Evolutionary conservation across 2,888 invertebrate genomes (phyloP), one percentile per base, ranked within the genome.

Genomic region (Pemphredon lugubris): DNA sequence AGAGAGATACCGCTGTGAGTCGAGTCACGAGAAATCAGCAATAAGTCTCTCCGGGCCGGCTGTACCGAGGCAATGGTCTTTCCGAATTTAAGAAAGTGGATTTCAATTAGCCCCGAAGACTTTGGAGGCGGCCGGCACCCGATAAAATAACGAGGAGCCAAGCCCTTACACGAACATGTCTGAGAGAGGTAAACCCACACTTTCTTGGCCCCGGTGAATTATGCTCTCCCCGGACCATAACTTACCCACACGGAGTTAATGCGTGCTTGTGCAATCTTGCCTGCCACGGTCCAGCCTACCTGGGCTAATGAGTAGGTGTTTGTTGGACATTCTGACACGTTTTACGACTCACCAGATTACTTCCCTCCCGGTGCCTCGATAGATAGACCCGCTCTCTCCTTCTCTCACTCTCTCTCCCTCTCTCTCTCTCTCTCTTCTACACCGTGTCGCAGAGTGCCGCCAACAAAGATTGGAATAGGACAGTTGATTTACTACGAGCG

Each of bases 291-390:
- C 77, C 79, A 71, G 82, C 82, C 86, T 86, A 86, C 86, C 86
- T 86, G 86, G 81, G 84, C 88, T 88, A 88, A 88, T 88, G 88
- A 88, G 88, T 88, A 88, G 88, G 88, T 88, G 88, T 88, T 88
- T 86, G 86, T 85, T 86, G 84, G 88, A 88, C 88, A 84, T 86
- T 86, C 85, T 84, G 87, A 87, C 87, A 86, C 88, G 85, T 86
- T 88, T 88, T 88, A 88, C 88, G 87, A 87, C 87, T 88, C 83
- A 84, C 83, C 84, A 85, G 87, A 88, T 87, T 87, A 87, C 86
- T 84, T 84, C 84, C 82, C 77, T 68, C 48, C 51, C 30, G 42
- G 30, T 14, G 11, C 58, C 51, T 73, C 79, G 81, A 84, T 84
- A 82, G 82, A 85, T 84, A 84, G 70, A 76, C 73, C 69, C 79